Percentiles rank a stretch among this genome's conserved stretches.
phyloP scores from a whole-genome alignment of 2,888 invertebrate genomes.

The Xanthia icteritia region DNA sequence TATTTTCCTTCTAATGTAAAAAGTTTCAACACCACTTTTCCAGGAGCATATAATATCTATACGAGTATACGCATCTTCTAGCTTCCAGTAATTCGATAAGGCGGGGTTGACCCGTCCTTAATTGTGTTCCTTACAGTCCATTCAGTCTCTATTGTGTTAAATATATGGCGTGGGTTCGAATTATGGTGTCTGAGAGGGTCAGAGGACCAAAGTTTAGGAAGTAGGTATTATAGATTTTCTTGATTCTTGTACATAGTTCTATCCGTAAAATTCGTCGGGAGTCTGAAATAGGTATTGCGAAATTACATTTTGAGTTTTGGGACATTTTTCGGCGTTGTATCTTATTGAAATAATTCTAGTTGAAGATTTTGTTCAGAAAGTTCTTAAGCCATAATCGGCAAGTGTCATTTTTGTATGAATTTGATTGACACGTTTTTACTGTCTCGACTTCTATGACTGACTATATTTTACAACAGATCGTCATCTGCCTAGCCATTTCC shows the following conservation, averaged over 20 bases:
- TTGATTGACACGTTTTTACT: not conserved
- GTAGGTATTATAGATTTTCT: constrained; percentile 13
- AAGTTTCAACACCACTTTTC: not conserved
- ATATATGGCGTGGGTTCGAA: constrained; percentile 29
- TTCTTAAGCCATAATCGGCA: not conserved
- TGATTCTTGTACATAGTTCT: not conserved
- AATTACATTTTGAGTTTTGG: not conserved
- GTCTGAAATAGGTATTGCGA: not conserved
- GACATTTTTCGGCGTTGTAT: not conserved
- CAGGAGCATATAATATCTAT: not conserved
- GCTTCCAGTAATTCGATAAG: constrained; percentile 58
- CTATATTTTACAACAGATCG: not conserved
- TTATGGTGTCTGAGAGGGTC: constrained; percentile 15
- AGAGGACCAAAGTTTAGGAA: constrained; percentile 16
- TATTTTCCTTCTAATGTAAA: not conserved
- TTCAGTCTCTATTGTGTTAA: constrained; percentile 61
- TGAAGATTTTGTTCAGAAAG: not conserved
- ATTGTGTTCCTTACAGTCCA: constrained; percentile 51
- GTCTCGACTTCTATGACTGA: not conserved
- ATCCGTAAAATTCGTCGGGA: not conserved
- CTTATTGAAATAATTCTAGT: too few species aligned
- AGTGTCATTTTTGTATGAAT: not conserved
- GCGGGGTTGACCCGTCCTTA: constrained; percentile 43
- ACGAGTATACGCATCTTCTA: not conserved
- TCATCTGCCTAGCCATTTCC: too few species aligned